These are phyloP conservation scores for Microcebus murinus DNA, from an alignment of 2,113 vertebrate species.

Conservation along the genomic window DNA sequence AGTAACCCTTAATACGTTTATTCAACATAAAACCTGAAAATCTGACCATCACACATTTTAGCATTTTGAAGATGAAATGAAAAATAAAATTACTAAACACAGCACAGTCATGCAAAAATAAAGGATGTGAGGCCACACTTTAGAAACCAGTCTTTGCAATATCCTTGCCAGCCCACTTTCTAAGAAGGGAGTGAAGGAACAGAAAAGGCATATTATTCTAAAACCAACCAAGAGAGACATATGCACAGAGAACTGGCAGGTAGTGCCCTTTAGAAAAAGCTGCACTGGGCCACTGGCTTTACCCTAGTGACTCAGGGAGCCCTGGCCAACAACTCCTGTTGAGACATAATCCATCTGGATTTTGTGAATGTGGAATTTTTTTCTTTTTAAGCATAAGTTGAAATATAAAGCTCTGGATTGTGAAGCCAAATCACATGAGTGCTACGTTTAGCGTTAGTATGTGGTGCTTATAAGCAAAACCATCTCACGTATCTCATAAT, in stretches of 20 bases:
- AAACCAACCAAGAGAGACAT: neutral
- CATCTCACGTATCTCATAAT: neutral
- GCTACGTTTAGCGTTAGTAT: neutral
- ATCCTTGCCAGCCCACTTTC: neutral
- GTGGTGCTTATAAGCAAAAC: neutral
- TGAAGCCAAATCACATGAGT: neutral
- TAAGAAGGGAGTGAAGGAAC: neutral
- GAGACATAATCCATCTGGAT: neutral
- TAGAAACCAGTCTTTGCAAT: conserved; percentile 3
- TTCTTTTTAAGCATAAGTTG: neutral
- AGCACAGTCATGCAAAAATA: neutral
- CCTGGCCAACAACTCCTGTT: neutral
- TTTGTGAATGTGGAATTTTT: neutral
- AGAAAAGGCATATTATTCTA: neutral
- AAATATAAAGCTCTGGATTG: neutral
- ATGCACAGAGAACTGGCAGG: neutral
- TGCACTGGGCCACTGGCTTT: neutral
- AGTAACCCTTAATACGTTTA: neutral
- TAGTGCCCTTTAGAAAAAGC: neutral
- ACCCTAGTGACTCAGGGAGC: neutral
- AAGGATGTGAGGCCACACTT: neutral
- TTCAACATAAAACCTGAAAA: neutral
- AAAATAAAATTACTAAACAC: neutral
- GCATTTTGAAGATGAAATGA: neutral
- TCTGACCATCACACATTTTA: neutral